Evolutionary conservation across 2,797 vertebrate genomes (phyloP), one percentile per base, ranked within the genome.

Genomic region (Notolabrus celidotus): DNA sequence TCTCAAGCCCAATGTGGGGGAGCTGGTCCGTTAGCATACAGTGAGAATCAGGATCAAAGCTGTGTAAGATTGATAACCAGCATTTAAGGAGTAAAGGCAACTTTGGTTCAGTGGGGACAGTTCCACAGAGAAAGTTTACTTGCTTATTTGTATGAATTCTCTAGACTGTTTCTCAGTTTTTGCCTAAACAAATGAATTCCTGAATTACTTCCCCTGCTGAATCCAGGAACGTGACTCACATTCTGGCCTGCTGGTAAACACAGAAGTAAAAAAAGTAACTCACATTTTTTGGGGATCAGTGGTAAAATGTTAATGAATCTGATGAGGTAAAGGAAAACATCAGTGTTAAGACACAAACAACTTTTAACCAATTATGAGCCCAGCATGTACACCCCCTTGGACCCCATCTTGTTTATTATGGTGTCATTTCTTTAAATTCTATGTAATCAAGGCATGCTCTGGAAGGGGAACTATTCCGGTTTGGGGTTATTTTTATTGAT

Each of bases 401-500:
- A 85, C 83, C 59, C 71, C 77, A 27, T 76, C 76, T 84, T 83
- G 87, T 93, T 92, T 87, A 91, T 90, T 89, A 88, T 79, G 54
- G 79, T 87, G 74, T 85, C 60, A 87, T 88, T 89, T 86, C 84
- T 87, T 92, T 90, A 86, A 88, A 91, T 93, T 93, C 91, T 89
- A 84, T 89, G 88, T 89, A 94, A 93, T 93, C 90, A 92, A 88
- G 88, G 66, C 83, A 56, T 80, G 83, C 90, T 83, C 83, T 91
- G 87, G 88, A 88, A 85, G 76, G 46, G 75, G 78, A 92, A 83
- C 81, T 68, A 91, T 92, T 94, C 91, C 80, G 86, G 89, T 89
- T 86, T 86, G 87, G 89, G 91, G 90, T 94, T 93, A 93, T 93
- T 94, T 94, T 94, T 94, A 94, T 94, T 93, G 93, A 93, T 93